These are phyloP conservation scores for Dynastes tityus DNA, from an alignment of 2,888 invertebrate species.

Conservation along the genomic window DNA sequence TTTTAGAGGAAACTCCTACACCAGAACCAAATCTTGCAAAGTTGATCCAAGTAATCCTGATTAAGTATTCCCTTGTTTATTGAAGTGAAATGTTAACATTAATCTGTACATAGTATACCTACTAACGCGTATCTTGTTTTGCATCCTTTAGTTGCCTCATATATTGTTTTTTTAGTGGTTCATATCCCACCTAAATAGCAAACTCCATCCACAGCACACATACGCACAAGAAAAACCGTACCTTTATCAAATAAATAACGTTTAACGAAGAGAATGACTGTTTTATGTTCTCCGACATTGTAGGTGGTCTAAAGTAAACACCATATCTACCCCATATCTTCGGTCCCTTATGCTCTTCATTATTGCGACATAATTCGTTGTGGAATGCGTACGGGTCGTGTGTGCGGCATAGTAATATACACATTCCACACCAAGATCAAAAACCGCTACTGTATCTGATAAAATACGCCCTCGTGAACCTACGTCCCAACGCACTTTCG, in stretches of 20 bases:
- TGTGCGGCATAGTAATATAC: constrained; percentile 65
- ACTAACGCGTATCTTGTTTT: background rate
- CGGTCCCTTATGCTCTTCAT: constrained; percentile 65
- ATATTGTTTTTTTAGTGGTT: background rate
- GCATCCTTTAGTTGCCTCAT: background rate
- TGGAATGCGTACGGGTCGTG: constrained; percentile 66
- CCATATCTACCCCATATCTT: constrained; percentile 64
- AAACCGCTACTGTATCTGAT: constrained; percentile 44
- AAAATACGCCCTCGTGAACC: constrained; percentile 45
- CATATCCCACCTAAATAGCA: constrained; percentile 31
- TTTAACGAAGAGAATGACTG: constrained; percentile 59
- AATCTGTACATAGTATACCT: background rate
- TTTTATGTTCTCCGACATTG: constrained; percentile 61
- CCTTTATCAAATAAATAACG: constrained; percentile 57
- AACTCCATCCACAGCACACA: background rate
- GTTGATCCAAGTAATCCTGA: no score
- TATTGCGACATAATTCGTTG: constrained; percentile 69
- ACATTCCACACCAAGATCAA: constrained; percentile 57
- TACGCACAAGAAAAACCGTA: constrained; percentile 23
- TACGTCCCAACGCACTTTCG: constrained; percentile 25
- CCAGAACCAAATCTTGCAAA: no score
- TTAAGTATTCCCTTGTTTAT: no score
- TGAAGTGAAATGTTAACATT: no score
- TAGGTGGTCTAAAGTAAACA: constrained; percentile 64
- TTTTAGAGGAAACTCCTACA: no score